A percentile compares a stretch with the other conserved stretches of the same genome.
Evolutionary conservation across 2,113 vertebrate species (phyloP).

Genomic region (Parus major): DNA sequence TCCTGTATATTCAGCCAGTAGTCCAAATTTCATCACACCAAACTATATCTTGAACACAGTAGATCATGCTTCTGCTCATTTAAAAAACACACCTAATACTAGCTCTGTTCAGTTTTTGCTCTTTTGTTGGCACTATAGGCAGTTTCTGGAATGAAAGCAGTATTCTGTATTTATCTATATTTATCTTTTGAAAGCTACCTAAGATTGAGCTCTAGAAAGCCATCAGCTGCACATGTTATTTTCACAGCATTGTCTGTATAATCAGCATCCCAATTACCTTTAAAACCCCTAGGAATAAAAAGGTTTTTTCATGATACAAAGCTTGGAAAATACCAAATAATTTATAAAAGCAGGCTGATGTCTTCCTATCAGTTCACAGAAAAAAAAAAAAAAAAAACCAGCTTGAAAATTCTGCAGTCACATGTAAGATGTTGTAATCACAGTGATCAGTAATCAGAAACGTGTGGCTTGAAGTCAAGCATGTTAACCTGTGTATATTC

Average conservation of each 20-base stretch:
- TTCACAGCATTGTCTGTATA: neutral
- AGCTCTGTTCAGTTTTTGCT: neutral
- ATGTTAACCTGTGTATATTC: neutral
- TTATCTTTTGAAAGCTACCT: neutral
- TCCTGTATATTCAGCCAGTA: neutral
- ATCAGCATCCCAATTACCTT: neutral
- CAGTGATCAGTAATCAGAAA: constrained; percentile 1
- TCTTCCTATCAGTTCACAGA: neutral
- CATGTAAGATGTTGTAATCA: neutral
- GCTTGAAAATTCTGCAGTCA: neutral
- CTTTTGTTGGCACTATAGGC: neutral
- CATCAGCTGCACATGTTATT: neutral
- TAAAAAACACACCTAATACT: neutral
- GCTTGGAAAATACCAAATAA: neutral
- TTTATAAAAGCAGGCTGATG: neutral
- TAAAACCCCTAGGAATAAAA: neutral
- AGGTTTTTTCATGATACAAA: neutral
- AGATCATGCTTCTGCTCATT: neutral
- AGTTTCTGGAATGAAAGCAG: neutral
- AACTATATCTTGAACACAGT: neutral
- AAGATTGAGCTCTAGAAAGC: neutral
- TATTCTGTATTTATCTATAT: neutral
- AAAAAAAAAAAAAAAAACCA: neutral
- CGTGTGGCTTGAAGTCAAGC: neutral
- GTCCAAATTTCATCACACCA: neutral